Base-by-base conservation (phyloP, 2,797 vertebrate genomes). In the Tamandua tetradactyla region DNA sequence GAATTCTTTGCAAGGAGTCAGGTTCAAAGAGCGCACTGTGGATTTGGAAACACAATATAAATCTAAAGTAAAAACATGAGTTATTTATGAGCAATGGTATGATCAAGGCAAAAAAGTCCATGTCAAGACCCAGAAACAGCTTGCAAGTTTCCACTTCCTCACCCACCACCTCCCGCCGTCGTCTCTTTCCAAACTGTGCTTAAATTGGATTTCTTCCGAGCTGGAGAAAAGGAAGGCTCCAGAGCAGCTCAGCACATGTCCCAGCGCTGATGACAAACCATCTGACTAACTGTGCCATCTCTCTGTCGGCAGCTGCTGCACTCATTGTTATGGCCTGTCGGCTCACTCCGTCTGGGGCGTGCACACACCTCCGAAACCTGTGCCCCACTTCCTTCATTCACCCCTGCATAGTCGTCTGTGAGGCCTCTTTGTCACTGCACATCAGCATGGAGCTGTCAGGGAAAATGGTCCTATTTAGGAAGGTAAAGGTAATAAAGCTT, bases 121-220 rank as follows among this genome's bases (percentile, higher is more conserved):
- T 32, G 20, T 37, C 1, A 18, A 89, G 64, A 49, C 76, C 75
- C 44, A 30, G 86, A 84, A 85, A 57, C 85, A 93, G 72, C 94
- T 89, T 91, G 72, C 57, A 95, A 86, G 64, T 92, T 96, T 94
- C 44, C 14, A 55, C 78, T 66, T 96, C 23, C 23, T 92, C 95
- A 87, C 27, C 52, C 2, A 76, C 94, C 47, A 64, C 49, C 85
- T 95, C 44, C 55, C 59, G 69, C 59, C 32, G 23, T 80, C 92
- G 13, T 71, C 61, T 89, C 96, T 32, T 95, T 68, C 47, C 93
- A 94, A 96, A 94, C 0, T 0, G 22, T 59, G 32, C 44, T 93
- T 71, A 92, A 84, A 96, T 55, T 86, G 55, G 30, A 95, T 97
- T 96, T 94, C 76, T 94, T 96, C 88, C 80, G 97, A 88, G 69